Base-by-base conservation (phyloP, 2,888 invertebrate species). In the Lamellibrachia satsuma region DNA sequence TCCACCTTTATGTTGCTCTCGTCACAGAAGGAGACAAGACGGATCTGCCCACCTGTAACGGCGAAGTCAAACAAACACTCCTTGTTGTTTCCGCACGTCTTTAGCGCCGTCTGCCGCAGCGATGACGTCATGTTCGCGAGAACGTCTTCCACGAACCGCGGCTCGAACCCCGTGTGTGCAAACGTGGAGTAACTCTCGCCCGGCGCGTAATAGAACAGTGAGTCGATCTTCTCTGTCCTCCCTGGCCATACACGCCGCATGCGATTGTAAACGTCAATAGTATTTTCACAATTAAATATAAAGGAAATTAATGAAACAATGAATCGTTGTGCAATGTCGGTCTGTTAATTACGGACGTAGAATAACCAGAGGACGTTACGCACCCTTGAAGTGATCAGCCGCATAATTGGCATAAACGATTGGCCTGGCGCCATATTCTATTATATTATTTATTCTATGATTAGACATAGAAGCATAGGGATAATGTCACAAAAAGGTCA, bases 11-110 rank as follows among this genome's bases (percentile, higher is more conserved):
- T 75, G 75, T 75, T 75, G 6, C 3, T 75, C 15, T 22, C n/a
- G 2, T 22, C 2, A 75, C n/a, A 15, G 4, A 22, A 75, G 22
- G 15, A n/a, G 22, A 15, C 22, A 75, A 75, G 22, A 75, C 22
- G 22, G 2, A 4, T 6, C 1, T 39, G 39, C 39, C 22, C 2
- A 91, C 91, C 91, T 52, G 91, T 91, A 15, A 91, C 51, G 11
- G 57, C 91, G 52, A 91, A 91, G 57, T 91, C 91, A 7, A 91
- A 91, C 7, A 91, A 22, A 55, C 91, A 91, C 52, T 91, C 91
- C 11, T 91, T 52, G 55, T 91, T 91, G 15, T 39, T 22, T 11
- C 91, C 91, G 91, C 91, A 91, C n/a, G 57, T 52, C n/a, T 9
- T 55, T 3, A 3, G 52, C 39, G 91, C 91, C 9, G 11, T 39